A percentile compares a stretch with the other conserved stretches of the same genome.
These are phyloP conservation scores for Colossoma macropomum DNA, from an alignment of 2,113 vertebrate genomes.

Conservation along the genomic window DNA sequence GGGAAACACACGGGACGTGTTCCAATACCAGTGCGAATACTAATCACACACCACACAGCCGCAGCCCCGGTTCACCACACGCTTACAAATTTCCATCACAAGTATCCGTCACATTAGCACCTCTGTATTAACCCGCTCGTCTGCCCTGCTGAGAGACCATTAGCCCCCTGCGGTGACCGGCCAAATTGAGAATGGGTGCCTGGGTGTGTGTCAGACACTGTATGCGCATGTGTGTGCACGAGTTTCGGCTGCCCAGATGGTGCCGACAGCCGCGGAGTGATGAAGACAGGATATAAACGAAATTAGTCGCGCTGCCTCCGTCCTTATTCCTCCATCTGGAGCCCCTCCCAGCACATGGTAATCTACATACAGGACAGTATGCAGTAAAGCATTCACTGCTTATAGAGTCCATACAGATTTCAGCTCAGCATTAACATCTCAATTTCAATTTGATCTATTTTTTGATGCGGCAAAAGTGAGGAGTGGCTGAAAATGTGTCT, in stretches of 20 bases:
- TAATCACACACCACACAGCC: not conserved
- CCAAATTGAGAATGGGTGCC: not conserved
- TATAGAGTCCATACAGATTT: no score
- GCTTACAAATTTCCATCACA: not conserved
- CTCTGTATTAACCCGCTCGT: not conserved
- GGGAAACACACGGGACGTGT: not conserved
- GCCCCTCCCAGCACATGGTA: not conserved
- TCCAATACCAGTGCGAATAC: not conserved
- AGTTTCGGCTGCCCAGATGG: not conserved
- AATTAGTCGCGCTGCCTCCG: not conserved
- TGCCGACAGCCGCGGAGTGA: not conserved
- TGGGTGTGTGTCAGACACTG: not conserved
- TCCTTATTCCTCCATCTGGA: constrained; percentile 31
- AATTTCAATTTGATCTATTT: no score
- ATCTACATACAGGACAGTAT: not conserved
- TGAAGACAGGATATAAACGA: not conserved
- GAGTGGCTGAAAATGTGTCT: no score
- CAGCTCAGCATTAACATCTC: no score
- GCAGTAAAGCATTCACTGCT: not conserved
- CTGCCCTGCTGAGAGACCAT: not conserved
- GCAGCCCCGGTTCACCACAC: not conserved
- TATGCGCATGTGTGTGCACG: not conserved
- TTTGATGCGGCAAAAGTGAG: no score
- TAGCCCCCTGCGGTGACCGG: not conserved
- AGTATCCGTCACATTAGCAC: not conserved